Base-by-base conservation (phyloP, 2,113 vertebrate genomes). In the Notarius quadriscutis region DNA sequence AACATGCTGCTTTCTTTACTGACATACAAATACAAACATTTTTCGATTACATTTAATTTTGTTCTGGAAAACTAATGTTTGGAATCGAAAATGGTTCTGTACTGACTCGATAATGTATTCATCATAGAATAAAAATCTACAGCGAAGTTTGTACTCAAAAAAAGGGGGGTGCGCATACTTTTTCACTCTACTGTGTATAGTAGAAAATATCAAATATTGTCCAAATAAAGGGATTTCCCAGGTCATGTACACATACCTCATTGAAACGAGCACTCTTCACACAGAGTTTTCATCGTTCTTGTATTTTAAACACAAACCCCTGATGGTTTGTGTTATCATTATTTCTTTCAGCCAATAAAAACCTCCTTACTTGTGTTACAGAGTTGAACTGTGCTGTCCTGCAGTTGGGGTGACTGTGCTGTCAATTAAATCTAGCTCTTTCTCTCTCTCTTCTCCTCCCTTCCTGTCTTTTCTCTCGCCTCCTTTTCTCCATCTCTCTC, bases 351-450 rank as follows among this genome's bases (percentile, higher is more conserved):
- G 7, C 17, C 71, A 75, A 11, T 75, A 72, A 18, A 72, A 51
- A 77, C 48, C 20, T 14, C 14, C 75, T 20, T 57, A 30, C 14
- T 55, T 6, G 27, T 55, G 55, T 27, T 57, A 79, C 30, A 78
- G 11, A 79, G 27, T 20, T 3, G 0, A 83, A 11, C 22, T 34
- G 58, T 34, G 30, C 34, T 63, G 48, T 92, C 91, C 87, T 9
- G 88, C 88, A 87, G 90, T 89, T 92, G 90, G 93, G 93, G 94
- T 93, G 94, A 94, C 94, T 94, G 95, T 91, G 92, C 93, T 93
- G 92, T 95, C 95, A 95, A 94, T 95, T 95, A 94, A 94, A 94
- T 94, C 94, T 93, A 93, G 93, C 92, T 93, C 93, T 93, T 91
- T 93, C 91, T 88, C 91, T 91, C 60, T 82, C 27, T 53, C 27